Evolutionary conservation across 1,140 invertebrate genomes (phyloP).

Genomic region (Danaus melanippus): DNA sequence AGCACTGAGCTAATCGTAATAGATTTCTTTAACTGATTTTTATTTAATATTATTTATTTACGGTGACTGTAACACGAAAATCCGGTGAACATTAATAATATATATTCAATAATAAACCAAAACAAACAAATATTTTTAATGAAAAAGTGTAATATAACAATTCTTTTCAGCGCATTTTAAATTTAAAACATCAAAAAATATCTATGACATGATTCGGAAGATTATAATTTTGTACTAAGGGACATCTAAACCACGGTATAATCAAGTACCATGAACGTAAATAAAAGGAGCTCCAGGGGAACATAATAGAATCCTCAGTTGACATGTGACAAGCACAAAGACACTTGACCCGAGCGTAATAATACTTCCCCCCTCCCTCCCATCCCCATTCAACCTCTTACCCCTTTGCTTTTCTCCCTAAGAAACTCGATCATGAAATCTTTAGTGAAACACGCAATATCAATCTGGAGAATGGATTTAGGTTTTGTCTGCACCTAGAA

Average conservation of each 20-base stretch:
- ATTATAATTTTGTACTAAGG: too few species aligned
- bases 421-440: constrained; percentile 15
- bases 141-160: too few species aligned
- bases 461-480: constrained; percentile 16
- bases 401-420: constrained; percentile 7
- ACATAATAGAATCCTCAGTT: constrained; percentile 19
- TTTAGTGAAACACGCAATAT: constrained; percentile 15
- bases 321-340: constrained; percentile 23
- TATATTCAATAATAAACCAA: too few species aligned
- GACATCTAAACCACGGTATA: constrained; percentile 7
- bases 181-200: too few species aligned
- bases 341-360: constrained; percentile 18
- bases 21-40: too few species aligned
- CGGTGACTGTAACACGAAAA: too few species aligned
- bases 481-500: constrained; percentile 10
- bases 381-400: not conserved
- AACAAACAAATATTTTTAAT: too few species aligned
- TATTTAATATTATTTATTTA: too few species aligned
- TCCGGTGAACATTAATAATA: too few species aligned
- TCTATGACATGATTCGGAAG: too few species aligned
- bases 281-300: constrained; percentile 17
- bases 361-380: constrained; percentile 1
- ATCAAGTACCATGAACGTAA: constrained; percentile 16
- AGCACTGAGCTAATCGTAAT: too few species aligned
- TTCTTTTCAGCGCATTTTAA: too few species aligned